Conservation (phyloP, 2,113 vertebrate genomes). For the Coregonus clupeaformis region DNA sequence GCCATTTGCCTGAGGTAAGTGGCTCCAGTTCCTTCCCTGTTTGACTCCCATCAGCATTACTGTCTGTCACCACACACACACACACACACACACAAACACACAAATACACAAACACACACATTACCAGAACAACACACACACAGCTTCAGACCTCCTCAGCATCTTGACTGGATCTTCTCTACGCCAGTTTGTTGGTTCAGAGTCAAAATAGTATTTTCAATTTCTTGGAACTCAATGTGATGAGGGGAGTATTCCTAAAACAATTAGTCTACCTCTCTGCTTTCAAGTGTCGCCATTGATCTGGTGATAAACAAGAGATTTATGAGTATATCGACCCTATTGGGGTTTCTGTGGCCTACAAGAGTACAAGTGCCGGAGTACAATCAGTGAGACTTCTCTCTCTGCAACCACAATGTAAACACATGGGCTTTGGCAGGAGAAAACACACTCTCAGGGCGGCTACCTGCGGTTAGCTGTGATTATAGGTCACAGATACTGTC, state of each 20-base stretch:
- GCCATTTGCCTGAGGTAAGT: slow-evolving; percentile 33
- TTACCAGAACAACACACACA: too few species aligned
- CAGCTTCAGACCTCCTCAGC: slow-evolving; percentile 46
- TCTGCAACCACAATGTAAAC: slow-evolving; percentile 64
- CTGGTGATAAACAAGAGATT: slow-evolving; percentile 88
- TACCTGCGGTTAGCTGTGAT: slow-evolving; percentile 67
- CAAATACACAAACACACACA: not conserved
- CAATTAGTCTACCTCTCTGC: slow-evolving; percentile 80
- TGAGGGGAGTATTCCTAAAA: slow-evolving; percentile 54
- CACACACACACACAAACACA: too few species aligned
- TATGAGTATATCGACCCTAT: slow-evolving; percentile 79
- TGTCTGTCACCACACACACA: slow-evolving; percentile 29
- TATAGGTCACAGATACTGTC: slow-evolving; percentile 63
- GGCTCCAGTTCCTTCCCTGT: slow-evolving; percentile 39
- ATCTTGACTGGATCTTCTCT: slow-evolving; percentile 67
- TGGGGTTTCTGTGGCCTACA: slow-evolving; percentile 78
- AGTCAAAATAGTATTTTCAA: too few species aligned
- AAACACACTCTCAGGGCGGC: slow-evolving; percentile 55
- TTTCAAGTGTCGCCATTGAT: slow-evolving; percentile 80
- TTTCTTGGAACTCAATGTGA: too few species aligned
- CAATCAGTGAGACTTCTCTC: slow-evolving; percentile 68
- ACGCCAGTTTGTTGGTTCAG: slow-evolving; percentile 3
- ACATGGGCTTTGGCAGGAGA: slow-evolving; percentile 75
- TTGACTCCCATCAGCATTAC: slow-evolving; percentile 37
- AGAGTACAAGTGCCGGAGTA: slow-evolving; percentile 74